Evolutionary conservation across 2,888 invertebrate genomes (phyloP).

Genomic region (Alloplasta piceator): DNA sequence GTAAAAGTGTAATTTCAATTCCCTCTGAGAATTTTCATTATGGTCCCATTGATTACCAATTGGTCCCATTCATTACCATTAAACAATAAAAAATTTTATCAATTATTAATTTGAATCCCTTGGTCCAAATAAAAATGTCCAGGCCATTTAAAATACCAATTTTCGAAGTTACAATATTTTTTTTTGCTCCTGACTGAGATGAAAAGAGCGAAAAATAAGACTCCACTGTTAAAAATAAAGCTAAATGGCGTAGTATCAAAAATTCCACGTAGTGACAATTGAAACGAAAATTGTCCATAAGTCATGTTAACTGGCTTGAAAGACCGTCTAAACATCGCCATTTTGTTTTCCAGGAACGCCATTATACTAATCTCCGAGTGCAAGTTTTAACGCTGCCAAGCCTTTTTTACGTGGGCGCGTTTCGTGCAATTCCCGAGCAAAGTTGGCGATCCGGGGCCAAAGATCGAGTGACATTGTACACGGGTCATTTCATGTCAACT

Average conservation of each 20-base stretch:
- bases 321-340: constrained; percentile 21
- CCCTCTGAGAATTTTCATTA: no score
- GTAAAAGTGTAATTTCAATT: no score
- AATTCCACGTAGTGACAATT: constrained; percentile 26
- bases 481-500: no score
- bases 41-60: no score
- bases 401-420: constrained; percentile 44
- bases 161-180: neutral
- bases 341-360: constrained; percentile 35
- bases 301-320: constrained; percentile 25
- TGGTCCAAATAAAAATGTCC: no score
- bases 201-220: constrained; percentile 4
- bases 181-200: constrained; percentile 14
- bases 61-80: no score
- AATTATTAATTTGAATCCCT: no score
- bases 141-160: no score
- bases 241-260: constrained; percentile 6
- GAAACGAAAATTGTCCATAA: constrained; percentile 33
- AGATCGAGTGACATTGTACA: no score
- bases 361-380: constrained; percentile 44
- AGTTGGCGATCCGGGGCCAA: no score
- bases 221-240: neutral
- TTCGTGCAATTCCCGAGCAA: constrained; percentile 29
- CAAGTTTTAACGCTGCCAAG: constrained; percentile 40
- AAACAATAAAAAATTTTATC: no score